Evolutionary conservation across 2,888 invertebrate species (phyloP).

Genomic region (Plemyria rubiginata): DNA sequence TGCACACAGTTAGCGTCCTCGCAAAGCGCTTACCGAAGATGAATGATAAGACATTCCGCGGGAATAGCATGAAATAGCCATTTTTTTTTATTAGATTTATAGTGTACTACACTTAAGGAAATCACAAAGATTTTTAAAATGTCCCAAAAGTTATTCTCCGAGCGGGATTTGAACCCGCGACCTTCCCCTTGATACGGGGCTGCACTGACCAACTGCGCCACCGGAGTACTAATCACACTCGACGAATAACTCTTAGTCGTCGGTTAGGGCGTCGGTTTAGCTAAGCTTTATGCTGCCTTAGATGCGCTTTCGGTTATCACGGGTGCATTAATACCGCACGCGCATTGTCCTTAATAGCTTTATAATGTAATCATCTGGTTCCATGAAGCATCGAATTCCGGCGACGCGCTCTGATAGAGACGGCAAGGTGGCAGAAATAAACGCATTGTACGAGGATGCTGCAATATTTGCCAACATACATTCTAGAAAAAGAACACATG

Average conservation of each 20-base stretch:
- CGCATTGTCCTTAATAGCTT: conserved; percentile 54
- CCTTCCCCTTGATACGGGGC: too few species aligned
- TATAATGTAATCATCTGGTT: conserved; percentile 33
- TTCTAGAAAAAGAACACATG: not conserved
- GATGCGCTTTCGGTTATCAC: conserved; percentile 72
- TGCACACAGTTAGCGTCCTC: not conserved
- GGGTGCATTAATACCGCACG: conserved; percentile 48
- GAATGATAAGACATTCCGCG: not conserved
- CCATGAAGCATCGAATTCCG: conserved; percentile 21
- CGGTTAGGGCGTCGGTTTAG: not conserved
- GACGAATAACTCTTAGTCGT: too few species aligned
- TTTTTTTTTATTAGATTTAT: too few species aligned
- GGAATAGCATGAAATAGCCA: not conserved
- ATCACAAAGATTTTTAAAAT: too few species aligned
- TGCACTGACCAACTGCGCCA: too few species aligned
- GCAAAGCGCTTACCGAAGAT: not conserved
- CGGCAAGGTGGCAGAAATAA: conserved; percentile 17
- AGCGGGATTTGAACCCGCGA: too few species aligned
- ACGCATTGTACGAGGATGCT: conserved; percentile 18
- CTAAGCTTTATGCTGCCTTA: not conserved
- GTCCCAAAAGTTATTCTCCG: too few species aligned
- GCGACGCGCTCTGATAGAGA: conserved; percentile 30
- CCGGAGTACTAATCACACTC: too few species aligned
- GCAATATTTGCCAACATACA: conserved; percentile 12
- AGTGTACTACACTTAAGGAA: too few species aligned